These are phyloP conservation scores for Arvicanthis niloticus DNA, from an alignment of 2,113 vertebrate species.

Conservation along the genomic window DNA sequence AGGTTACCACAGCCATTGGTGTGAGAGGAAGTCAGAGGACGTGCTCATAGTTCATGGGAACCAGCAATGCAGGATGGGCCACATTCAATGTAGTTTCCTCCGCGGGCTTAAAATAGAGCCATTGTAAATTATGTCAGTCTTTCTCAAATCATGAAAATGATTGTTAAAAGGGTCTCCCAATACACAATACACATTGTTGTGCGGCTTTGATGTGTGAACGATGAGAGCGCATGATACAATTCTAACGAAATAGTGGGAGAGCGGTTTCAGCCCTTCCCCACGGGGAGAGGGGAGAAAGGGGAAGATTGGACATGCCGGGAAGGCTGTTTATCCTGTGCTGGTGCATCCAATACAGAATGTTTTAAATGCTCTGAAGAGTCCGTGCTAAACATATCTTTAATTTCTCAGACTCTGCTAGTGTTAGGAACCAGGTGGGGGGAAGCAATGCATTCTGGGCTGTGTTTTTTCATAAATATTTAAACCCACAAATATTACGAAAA, in stretches of 20 bases:
- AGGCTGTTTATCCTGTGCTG: conserved; percentile 65
- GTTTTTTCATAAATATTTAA: conserved; percentile 67
- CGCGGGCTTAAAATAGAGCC: conserved; percentile 98
- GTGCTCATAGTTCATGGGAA: conserved; percentile 99
- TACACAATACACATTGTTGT: conserved; percentile 94
- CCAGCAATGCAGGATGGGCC: conserved; percentile 98
- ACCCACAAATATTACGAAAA: conserved; percentile 27
- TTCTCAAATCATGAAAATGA: conserved; percentile 94
- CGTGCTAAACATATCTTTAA: background rate
- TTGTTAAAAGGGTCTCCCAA: conserved; percentile 91
- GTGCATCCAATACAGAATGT: background rate
- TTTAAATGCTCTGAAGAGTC: conserved; percentile 23
- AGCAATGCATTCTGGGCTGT: conserved; percentile 21
- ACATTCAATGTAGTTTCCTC: conserved; percentile 99
- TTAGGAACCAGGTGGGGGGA: conserved; percentile 19
- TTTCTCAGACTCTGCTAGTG: conserved; percentile 38
- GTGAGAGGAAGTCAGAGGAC: conserved; percentile 93
- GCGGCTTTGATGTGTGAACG: conserved; percentile 96
- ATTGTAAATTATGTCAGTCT: conserved; percentile 98
- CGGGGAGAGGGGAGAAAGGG: conserved; percentile 33
- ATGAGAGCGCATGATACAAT: conserved; percentile 90
- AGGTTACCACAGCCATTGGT: conserved; percentile 86
- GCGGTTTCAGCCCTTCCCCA: conserved; percentile 80
- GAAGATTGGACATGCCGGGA: conserved; percentile 64
- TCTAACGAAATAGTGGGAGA: conserved; percentile 84